These are phyloP conservation scores for Drosophila mayri DNA, from an alignment of 1,140 invertebrate genomes.

Conservation along the genomic window DNA sequence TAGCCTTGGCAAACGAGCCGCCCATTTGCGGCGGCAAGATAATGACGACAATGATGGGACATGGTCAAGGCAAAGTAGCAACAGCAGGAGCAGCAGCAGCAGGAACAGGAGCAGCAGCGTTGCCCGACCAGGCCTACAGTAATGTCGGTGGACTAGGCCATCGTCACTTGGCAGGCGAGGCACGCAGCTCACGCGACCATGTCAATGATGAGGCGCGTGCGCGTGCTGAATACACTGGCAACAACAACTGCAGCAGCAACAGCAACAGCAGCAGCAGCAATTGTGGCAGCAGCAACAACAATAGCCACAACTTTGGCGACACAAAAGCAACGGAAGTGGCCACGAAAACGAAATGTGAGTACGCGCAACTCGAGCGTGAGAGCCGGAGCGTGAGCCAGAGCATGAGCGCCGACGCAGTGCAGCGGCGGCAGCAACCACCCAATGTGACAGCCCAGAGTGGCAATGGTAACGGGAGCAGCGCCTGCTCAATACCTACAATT, in stretches of 20 bases:
- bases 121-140: conserved; percentile 14
- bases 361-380: conserved; percentile 80
- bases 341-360: conserved; percentile 72
- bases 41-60: neutral
- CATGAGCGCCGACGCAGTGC: conserved; percentile 52
- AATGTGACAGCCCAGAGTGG: conserved; percentile 48
- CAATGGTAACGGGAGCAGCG: conserved; percentile 57
- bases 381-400: conserved; percentile 49
- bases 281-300: conserved; percentile 16
- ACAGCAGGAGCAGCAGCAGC: neutral
- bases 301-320: conserved; percentile 27
- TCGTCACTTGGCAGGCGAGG: conserved; percentile 57
- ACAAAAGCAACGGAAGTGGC: conserved; percentile 64
- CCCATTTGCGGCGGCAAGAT: conserved; percentile 24
- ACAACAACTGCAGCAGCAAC: conserved; percentile 37
- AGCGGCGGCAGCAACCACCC: conserved; percentile 63
- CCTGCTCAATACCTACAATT: conserved; percentile 78
- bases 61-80: conserved; percentile 25
- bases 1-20: conserved; percentile 57
- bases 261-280: conserved; percentile 17
- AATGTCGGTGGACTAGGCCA: conserved; percentile 56
- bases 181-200: conserved; percentile 61
- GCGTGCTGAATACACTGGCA: conserved; percentile 76
- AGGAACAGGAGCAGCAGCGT: neutral
- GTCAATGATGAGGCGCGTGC: conserved; percentile 58